These are phyloP conservation scores for Oenanthe oenanthe DNA, from an alignment of 2,113 vertebrate species.

Conservation along the genomic window DNA sequence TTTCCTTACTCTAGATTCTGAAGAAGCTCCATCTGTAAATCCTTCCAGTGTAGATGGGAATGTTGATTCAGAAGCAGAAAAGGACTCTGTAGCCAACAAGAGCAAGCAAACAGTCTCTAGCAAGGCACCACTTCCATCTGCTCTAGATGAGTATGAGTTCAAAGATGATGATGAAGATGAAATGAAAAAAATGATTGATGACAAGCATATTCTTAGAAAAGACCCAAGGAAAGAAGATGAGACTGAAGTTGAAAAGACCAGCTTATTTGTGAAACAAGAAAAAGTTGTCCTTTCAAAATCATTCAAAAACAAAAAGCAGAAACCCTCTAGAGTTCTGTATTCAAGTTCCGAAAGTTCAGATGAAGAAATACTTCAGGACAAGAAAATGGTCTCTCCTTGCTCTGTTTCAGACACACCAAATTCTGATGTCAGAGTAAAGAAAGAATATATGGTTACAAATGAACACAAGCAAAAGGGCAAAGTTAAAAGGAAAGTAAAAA, in stretches of 20 bases:
- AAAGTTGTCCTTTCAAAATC: constrained; percentile 82
- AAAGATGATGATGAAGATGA: constrained; percentile 91
- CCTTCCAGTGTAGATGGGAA: constrained; percentile 94
- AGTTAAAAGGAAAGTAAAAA: constrained; percentile 94
- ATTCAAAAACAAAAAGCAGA: constrained; percentile 90
- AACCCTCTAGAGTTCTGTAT: constrained; percentile 84
- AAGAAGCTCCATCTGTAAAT: constrained; percentile 92
- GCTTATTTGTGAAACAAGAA: constrained; percentile 85
- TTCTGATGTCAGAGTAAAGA: constrained; percentile 84
- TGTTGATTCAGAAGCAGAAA: constrained; percentile 93
- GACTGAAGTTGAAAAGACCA: constrained; percentile 84
- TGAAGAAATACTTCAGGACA: constrained; percentile 85
- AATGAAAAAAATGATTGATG: constrained; percentile 89
- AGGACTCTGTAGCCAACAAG: constrained; percentile 82
- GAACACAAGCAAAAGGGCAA: constrained; percentile 96
- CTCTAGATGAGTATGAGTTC: constrained; percentile 96
- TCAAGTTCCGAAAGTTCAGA: constrained; percentile 94
- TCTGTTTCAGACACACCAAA: constrained; percentile 84
- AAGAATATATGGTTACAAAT: constrained; percentile 78
- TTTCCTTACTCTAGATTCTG: constrained; percentile 85
- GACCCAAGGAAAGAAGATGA: constrained; percentile 88
- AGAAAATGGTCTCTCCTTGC: constrained; percentile 81
- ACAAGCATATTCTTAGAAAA: constrained; percentile 88
- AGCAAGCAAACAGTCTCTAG: constrained; percentile 79
- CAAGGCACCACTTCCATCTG: constrained; percentile 83